Evolutionary conservation across 2,797 vertebrate genomes (phyloP).

Genomic region (Potorous gilbertii): DNA sequence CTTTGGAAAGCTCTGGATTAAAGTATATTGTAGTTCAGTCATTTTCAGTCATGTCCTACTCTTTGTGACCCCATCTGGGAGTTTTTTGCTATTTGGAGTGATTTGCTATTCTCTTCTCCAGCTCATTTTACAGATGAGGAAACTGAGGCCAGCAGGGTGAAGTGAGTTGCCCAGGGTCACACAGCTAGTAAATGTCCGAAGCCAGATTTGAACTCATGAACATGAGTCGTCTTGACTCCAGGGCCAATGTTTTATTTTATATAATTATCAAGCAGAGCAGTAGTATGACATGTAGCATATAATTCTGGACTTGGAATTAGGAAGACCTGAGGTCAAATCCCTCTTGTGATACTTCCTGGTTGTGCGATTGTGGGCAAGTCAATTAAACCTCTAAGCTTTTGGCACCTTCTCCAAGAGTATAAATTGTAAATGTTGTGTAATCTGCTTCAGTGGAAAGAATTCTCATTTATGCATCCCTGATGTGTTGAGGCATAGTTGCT

Average conservation of each 20-base stretch:
- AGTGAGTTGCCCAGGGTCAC: not conserved
- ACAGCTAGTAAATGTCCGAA: not conserved
- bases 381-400: not conserved
- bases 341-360: not conserved
- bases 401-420: not conserved
- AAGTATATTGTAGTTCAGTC: no score
- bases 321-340: not conserved
- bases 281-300: not conserved
- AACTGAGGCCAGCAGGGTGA: not conserved
- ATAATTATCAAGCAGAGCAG: not conserved
- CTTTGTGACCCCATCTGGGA: not conserved
- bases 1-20: no score
- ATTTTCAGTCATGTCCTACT: no score
- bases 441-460: not conserved
- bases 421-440: not conserved
- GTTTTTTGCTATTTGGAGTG: not conserved
- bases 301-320: not conserved
- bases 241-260: not conserved
- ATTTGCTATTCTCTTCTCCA: not conserved
- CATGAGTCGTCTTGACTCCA: not conserved
- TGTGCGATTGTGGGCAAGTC: not conserved
- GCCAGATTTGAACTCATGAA: not conserved
- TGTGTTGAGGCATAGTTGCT: not conserved
- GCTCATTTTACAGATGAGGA: not conserved
- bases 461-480: not conserved